Base-by-base conservation (phyloP, 2,113 vertebrate species). In the Malurus melanocephalus region DNA sequence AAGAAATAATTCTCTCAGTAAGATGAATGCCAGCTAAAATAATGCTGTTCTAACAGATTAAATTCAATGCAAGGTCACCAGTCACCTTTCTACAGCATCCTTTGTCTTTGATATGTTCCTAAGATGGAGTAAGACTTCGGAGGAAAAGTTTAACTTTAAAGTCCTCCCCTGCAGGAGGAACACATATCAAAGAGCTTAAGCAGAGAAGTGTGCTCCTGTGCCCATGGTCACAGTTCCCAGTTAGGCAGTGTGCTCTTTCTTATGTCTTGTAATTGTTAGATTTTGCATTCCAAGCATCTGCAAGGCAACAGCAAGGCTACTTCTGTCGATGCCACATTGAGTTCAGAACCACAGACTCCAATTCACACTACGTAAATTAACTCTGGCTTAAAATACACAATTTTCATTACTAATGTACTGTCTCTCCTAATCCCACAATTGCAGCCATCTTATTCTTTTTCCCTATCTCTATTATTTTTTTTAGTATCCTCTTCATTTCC, bases 21-120 rank as follows among this genome's bases (percentile, higher is more conserved):
- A 88, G 85, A 92, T 76, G 78, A 93, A 95, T 87, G 87, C 84
- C 78, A 59, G 71, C 49, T 92, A 92, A 95, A 94, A 94, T 93
- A 94, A 91, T 93, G 93, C 88, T 76, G 68, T 76, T 95, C 62
- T 93, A 88, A 91, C 73, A 81, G 90, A 88, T 91, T 84, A 93
- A 91, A 95, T 81, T 73, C 62, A 81, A 35, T 81, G 77, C 83
- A 90, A 92, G 86, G 55, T 93, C 88, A 95, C 86, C 77, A 87
- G 69, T 62, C 80, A 90, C 83, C 77, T 86, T 91, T 72, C 43
- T 76, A 62, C 32, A 30, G 6, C 42, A 84, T 23, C 48, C 46
- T 92, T 86, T 81, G 35, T 68, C 69, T 86, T 86, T 84, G 75
- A 65, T 27, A 55, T 11, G 51, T 71, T 80, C 32, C 38, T 66